Percentiles rank a stretch among this genome's conserved stretches.
phyloP scores from a whole-genome alignment of 2,113 vertebrate species.

The Poeciliopsis prolifica region DNA sequence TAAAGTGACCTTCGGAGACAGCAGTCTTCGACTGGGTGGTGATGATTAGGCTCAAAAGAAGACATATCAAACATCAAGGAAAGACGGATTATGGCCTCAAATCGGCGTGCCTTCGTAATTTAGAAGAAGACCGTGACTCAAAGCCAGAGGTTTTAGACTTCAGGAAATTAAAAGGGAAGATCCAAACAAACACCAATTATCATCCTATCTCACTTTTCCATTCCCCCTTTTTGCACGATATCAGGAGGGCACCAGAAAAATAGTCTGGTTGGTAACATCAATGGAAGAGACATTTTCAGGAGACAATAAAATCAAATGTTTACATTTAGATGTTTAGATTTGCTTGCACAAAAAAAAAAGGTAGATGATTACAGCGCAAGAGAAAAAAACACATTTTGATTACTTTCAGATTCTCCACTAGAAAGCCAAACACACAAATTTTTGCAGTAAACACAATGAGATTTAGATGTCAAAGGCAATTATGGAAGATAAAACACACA shows the following conservation, averaged over 20 bases:
- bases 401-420: conserved; percentile 49
- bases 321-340: background rate
- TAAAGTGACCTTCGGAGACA: background rate
- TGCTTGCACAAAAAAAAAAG: conserved; percentile 20
- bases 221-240: conserved; percentile 77
- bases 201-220: conserved; percentile 85
- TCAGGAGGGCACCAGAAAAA: background rate
- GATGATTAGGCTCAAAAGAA: conserved; percentile 19
- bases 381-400: conserved; percentile 39
- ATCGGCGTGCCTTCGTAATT: conserved; percentile 54
- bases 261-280: background rate
- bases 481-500: conserved; percentile 30
- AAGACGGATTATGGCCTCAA: conserved; percentile 40
- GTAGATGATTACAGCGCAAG: conserved; percentile 22
- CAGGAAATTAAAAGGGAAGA: conserved; percentile 99
- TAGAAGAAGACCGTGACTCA: conserved; percentile 78
- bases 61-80: conserved; percentile 45
- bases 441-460: conserved; percentile 53
- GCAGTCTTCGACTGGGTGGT: background rate
- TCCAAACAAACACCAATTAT: conserved; percentile 90
- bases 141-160: conserved; percentile 86
- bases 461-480: conserved; percentile 55
- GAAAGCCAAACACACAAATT: conserved; percentile 54
- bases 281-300: background rate
- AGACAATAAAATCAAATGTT: conserved; percentile 2